Evolutionary conservation across 2,113 vertebrate genomes (phyloP), one percentile per base, ranked within the genome.

Genomic region (Malurus cyaneus): DNA sequence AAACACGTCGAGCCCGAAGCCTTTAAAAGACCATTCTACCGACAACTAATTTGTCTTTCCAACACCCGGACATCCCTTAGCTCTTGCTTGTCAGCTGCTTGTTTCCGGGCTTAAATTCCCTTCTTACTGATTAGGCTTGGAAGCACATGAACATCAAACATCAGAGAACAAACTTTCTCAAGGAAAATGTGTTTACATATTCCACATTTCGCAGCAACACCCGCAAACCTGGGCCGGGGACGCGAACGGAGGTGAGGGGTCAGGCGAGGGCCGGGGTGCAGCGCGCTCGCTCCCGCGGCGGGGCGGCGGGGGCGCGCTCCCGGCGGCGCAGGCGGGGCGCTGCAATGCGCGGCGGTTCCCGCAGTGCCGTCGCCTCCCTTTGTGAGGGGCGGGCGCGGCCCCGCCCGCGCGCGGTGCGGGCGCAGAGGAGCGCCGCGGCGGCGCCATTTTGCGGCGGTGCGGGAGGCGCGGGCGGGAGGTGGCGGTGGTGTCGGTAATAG

Each of bases 381-480:
- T 91, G 90, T 94, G 89, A 50, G 54, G 25, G 79, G 79, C 81
- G 79, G 90, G 93, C 54, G 4, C 9, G 50, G 88, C 70, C 6
- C 91, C 95, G 65, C 96, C 36, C 65, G 52, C 78, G 80, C 65
- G 80, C 53, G 42, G 93, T 87, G 92, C 94, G 96, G 85, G 95
- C 47, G 92, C 86, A 74, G 93, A 96, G 26, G 57, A 91, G 74
- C 44, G 77, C 89, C 19, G 66, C 36, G 80, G 66, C 56, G 90
- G 86, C 96, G 96, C 90, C 96, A 92, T 96, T 97, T 96, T 96
- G 94, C 88, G 92, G 62, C 81, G 95, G 72, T 41, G 85, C 59
- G 49, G 67, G 74, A 67, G 54, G 47, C 24, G 34, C 13, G 66
- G 78, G 77, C 61, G 89, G 94, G 85, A 83, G 36, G 36, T 36